Base-by-base conservation (phyloP, 92 coral and sea anemone species). In the Siderastrea radians region DNA sequence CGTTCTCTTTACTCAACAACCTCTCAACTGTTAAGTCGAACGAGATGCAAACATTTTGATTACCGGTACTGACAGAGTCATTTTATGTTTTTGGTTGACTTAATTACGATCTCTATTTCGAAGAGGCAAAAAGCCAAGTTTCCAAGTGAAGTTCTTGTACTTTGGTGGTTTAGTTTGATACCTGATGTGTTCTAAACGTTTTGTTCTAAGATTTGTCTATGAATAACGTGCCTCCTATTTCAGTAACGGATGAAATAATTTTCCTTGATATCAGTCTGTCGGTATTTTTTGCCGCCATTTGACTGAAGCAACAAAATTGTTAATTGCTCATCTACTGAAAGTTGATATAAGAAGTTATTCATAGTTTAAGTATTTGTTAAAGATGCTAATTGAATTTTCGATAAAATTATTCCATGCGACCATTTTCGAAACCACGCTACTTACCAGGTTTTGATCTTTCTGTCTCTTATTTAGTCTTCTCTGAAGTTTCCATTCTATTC, bases 221-320 rank as follows among this genome's bases (percentile, higher is more conserved):
- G 47, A 26, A 45, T 5, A 77, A 8, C 59, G 58, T 62, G 72
- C 46, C 53, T 77, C 68, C 19, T 77, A 45, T 77, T 76, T 76
- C 80, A 26, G 58, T 7, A 10, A 7, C 2, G 45, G 12, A 5
- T 59, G 43, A n/a, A 14, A 10, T 9, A 17, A 13, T 78, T 48
- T 13, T 62, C 43, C 9, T 6, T 58, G 19, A 67, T 67, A 67
- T 38, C 72, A 67, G 49, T 61, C 66, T 7, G 13, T 6, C 49
- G 49, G 72, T 43, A 38, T 67, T 43, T 77, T 58, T 43, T 15
- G 15, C 46, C 6, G 16, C 17, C 43, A 2, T 67, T 26, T 44
- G 72, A 10, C 49, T 1, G 57, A 5, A 12, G 48, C 50, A 3
- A 9, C 15, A 44, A 52, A 57, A 55, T 77, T 44, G 38, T 26